These are phyloP conservation scores for Danionella dracula DNA, from an alignment of 2,797 vertebrate species.

Conservation along the genomic window DNA sequence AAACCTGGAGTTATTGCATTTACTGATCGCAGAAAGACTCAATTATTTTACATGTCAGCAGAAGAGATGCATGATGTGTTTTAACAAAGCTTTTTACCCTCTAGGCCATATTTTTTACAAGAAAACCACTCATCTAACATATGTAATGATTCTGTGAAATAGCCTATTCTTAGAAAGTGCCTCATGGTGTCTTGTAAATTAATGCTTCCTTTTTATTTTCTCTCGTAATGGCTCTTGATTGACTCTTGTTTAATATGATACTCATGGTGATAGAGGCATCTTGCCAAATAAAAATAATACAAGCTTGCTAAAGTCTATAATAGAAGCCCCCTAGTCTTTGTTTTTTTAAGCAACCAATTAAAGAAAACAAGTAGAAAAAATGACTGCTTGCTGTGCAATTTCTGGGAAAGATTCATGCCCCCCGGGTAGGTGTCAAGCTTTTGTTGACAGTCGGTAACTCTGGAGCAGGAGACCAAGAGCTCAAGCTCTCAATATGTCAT, in stretches of 20 bases:
- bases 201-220: neutral
- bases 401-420: conserved; percentile 7
- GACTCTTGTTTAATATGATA: conserved; percentile 7
- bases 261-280: neutral
- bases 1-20: no score
- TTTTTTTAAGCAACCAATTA: conserved; percentile 17
- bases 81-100: no score
- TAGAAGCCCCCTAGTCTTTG: neutral
- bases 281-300: conserved; percentile 18
- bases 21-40: no score
- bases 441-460: conserved; percentile 15
- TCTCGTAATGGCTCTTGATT: conserved; percentile 1
- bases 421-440: conserved; percentile 11
- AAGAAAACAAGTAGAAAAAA: conserved; percentile 16
- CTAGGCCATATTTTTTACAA: no score
- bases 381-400: neutral
- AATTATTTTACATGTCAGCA: no score
- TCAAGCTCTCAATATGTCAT: conserved; percentile 19
- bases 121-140: neutral
- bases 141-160: neutral
- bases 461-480: conserved; percentile 20
- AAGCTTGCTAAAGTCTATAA: neutral
- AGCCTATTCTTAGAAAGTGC: neutral
- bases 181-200: neutral
- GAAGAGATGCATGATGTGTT: no score